phyloP scores from a whole-genome alignment of 2,113 vertebrate genomes.

The Gavia stellata region DNA sequence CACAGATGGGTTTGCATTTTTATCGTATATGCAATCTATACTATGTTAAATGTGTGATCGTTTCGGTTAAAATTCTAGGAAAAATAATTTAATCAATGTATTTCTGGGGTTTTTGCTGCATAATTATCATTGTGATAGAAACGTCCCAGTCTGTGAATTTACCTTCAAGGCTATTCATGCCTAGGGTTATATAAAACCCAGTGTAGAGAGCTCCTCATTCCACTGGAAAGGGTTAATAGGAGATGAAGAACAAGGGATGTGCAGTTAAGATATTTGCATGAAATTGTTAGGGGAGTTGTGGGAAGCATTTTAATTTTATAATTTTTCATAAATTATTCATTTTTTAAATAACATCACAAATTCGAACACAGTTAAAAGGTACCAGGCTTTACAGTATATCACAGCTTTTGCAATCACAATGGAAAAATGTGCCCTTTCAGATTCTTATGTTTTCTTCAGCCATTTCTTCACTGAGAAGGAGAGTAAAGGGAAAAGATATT shows the following conservation, averaged over 20 bases:
- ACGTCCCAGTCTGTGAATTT: not conserved
- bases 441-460: constrained; percentile 7
- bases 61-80: not conserved
- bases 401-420: not conserved
- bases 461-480: not conserved
- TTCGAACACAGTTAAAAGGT: not conserved
- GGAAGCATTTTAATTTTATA: constrained; percentile 34
- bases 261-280: constrained; percentile 15
- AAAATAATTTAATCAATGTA: not conserved
- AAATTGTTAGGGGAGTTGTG: constrained; percentile 12
- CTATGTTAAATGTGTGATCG: not conserved
- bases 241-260: not conserved
- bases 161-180: not conserved
- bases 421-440: constrained; percentile 12
- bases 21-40: not conserved
- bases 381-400: not conserved
- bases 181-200: not conserved
- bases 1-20: not conserved
- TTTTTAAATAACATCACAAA: not conserved
- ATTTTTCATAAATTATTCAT: constrained; percentile 46
- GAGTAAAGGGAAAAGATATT: not conserved
- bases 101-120: not conserved
- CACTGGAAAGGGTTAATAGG: not conserved
- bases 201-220: not conserved
- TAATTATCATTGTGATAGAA: not conserved